These are phyloP conservation scores for Eristalis pertinax DNA, from an alignment of 2,888 invertebrate genomes.

Conservation along the genomic window DNA sequence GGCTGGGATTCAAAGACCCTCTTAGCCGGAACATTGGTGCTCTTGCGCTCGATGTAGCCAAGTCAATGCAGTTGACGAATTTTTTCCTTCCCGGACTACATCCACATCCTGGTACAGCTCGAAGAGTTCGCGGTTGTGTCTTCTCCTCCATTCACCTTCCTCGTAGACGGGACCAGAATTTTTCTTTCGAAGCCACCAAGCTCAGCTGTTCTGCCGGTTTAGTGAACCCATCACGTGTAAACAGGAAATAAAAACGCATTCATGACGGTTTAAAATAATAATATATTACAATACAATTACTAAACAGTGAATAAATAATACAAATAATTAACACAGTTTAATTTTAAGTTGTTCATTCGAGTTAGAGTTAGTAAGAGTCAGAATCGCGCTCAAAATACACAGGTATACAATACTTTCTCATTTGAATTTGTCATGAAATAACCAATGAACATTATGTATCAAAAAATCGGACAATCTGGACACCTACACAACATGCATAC, in stretches of 20 bases:
- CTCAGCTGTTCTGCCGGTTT: no score
- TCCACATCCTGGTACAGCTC: no score
- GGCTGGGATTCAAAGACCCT: no score
- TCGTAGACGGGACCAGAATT: no score
- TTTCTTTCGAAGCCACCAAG: no score
- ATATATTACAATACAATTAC: conserved; percentile 48
- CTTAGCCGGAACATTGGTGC: no score
- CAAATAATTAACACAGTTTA: conserved; percentile 64
- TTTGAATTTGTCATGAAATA: background rate
- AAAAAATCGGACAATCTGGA: background rate
- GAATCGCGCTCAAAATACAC: conserved; percentile 13
- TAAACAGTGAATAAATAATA: conserved; percentile 67
- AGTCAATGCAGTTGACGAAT: no score
- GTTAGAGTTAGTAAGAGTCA: conserved; percentile 50
- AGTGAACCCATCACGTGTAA: no score
- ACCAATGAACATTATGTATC: background rate
- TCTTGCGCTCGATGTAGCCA: no score
- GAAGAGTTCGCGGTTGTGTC: no score
- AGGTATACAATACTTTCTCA: background rate
- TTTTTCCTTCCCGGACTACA: no score
- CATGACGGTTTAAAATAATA: conserved; percentile 11
- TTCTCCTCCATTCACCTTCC: no score
- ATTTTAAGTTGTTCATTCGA: conserved; percentile 59
- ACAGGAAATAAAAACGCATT: background rate
- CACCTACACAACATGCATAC: conserved; percentile 1